Evolutionary conservation across 2,888 invertebrate species (phyloP), one percentile per base, ranked within the genome.

Genomic region (Artemia sinica): DNA sequence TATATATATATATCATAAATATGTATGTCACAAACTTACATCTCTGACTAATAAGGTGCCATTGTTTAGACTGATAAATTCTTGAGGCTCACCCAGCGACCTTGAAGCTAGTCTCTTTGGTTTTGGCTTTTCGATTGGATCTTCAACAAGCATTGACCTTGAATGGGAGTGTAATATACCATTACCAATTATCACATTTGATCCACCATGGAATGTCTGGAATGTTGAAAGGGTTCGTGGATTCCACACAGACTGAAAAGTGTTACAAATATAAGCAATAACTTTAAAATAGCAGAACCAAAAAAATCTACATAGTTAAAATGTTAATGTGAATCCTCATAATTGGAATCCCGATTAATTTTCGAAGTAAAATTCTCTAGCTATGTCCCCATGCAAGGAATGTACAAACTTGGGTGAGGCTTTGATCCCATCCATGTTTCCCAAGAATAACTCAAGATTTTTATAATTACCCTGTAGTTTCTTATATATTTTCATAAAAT

Each of bases 191-290:
- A 49, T 65, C 18, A 50, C 67, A 50, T 70, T 70, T 13, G 67
- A 66, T 13, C 71, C 68, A 28, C 73, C 70, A 51, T 72, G 73
- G 68, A 74, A 74, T 0, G 74, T 74, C 67, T 73, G 73, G 70
- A 74, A 74, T 48, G 72, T 73, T 28, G 73, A 73, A 63, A 74
- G 68, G 65, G 72, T 73, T 49, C 74, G 70, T 8, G 74, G 72
- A 70, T 73, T 70, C 70, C 70, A 70, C 66, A 67, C 70, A 66
- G 65, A 66, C 66, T 70, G 50, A n/a, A 49, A 65, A 7, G 4
- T 13, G n/a, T 12, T 11, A 11, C 11, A 11, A 65, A 65, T 4
- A 65, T 65, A 28, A 28, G 28, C 4, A n/a, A n/a, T n/a, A n/a
- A n/a, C n/a, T n/a, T n/a, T n/a, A n/a, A n/a, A n/a, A n/a, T n/a